Percentiles rank a stretch among this genome's conserved stretches.
Evolutionary conservation across 2,888 invertebrate species (phyloP).

Genomic region (Aphrophora alni): DNA sequence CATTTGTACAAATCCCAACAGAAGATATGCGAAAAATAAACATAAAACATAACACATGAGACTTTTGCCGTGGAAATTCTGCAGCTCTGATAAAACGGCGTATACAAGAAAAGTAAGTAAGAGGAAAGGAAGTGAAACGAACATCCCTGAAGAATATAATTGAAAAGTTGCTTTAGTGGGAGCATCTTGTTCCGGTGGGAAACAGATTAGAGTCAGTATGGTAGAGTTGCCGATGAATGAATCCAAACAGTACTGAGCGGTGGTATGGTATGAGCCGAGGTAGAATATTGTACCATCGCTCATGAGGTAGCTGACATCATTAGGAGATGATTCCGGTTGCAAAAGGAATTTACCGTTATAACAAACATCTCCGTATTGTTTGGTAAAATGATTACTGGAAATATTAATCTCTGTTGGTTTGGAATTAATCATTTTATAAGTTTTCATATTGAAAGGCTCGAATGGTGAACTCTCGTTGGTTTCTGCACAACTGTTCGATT

Average conservation of each 20-base stretch:
- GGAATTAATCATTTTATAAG: neutral
- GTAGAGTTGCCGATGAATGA: constrained; percentile 5
- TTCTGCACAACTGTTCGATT: neutral
- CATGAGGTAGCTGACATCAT: constrained; percentile 14
- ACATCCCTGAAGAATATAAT: constrained; percentile 55
- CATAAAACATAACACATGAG: constrained; percentile 53
- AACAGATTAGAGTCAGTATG: constrained; percentile 41
- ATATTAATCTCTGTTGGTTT: neutral
- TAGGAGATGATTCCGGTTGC: neutral
- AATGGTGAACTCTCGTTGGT: neutral
- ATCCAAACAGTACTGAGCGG: constrained; percentile 31
- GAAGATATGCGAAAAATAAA: constrained; percentile 52
- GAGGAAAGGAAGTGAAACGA: constrained; percentile 64
- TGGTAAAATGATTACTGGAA: neutral
- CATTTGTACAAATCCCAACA: too few species aligned
- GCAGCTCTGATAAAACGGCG: constrained; percentile 61
- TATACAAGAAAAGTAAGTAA: constrained; percentile 62
- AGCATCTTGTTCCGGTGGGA: constrained; percentile 31
- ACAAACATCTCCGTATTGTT: neutral
- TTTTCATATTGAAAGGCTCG: neutral
- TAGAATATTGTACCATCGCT: neutral
- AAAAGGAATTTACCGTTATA: neutral
- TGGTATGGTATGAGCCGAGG: neutral
- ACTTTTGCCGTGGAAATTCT: constrained; percentile 57
- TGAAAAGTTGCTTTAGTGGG: constrained; percentile 38